These are phyloP conservation scores for Drosophila pseudoobscura DNA, from an alignment of 1,140 invertebrate species.

Conservation along the genomic window DNA sequence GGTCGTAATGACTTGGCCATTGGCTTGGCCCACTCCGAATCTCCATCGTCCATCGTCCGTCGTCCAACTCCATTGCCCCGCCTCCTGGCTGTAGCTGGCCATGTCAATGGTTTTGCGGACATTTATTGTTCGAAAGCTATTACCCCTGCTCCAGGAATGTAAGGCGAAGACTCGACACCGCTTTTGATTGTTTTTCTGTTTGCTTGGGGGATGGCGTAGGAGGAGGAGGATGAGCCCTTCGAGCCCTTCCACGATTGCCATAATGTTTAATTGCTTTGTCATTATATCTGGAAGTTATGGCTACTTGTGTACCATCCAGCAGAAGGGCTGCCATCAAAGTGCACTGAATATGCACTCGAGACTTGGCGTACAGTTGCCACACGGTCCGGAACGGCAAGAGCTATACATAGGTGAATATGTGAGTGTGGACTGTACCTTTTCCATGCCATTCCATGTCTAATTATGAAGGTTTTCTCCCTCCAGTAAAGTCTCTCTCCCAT, in stretches of 20 bases:
- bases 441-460: too few relatives aligned
- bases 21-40: slow-evolving; percentile 39
- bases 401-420: neutral
- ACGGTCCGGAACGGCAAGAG: neutral
- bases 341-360: slow-evolving; percentile 50
- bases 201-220: neutral
- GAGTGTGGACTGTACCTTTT: too few relatives aligned
- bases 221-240: neutral
- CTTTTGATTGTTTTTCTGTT: slow-evolving; percentile 79
- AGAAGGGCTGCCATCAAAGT: slow-evolving; percentile 18
- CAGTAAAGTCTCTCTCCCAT: slow-evolving; percentile 30
- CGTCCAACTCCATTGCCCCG: neutral
- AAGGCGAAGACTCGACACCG: slow-evolving; percentile 71
- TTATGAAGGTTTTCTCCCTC: too few relatives aligned
- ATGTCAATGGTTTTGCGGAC: slow-evolving; percentile 83
- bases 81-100: slow-evolving; percentile 47
- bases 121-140: slow-evolving; percentile 84
- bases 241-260: slow-evolving; percentile 56
- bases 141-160: slow-evolving; percentile 69
- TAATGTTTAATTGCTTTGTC: slow-evolving; percentile 81
- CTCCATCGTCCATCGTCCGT: too few relatives aligned
- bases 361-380: slow-evolving; percentile 35
- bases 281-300: slow-evolving; percentile 80
- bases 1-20: slow-evolving; percentile 70
- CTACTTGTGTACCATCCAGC: slow-evolving; percentile 39